These are phyloP conservation scores for Phania funesta DNA, from an alignment of 2,888 invertebrate genomes.

Conservation along the genomic window DNA sequence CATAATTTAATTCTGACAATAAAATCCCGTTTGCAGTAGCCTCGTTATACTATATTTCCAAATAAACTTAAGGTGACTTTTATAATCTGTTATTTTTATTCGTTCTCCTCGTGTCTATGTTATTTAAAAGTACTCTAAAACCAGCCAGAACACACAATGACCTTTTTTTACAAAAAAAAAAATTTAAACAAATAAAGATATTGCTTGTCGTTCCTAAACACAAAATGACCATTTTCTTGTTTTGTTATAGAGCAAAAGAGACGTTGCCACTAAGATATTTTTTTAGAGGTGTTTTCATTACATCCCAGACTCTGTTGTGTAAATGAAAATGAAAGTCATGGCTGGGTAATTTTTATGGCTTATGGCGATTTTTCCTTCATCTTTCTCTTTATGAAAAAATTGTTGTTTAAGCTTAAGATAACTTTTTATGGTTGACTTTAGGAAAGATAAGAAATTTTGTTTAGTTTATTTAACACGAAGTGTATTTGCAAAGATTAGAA, in stretches of 20 bases:
- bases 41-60: background rate
- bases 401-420: constrained; percentile 2
- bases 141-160: constrained; percentile 17
- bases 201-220: background rate
- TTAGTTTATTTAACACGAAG: background rate
- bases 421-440: constrained; percentile 14
- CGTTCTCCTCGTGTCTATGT: constrained; percentile 11
- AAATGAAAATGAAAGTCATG: constrained; percentile 57
- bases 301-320: background rate
- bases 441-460: constrained; percentile 1
- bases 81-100: constrained; percentile 32
- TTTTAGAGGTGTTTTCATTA: constrained; percentile 25
- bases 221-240: constrained; percentile 35
- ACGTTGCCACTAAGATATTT: constrained; percentile 31
- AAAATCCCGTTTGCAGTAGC: background rate
- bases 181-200: background rate
- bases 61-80: constrained; percentile 33
- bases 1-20: background rate
- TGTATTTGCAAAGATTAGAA: background rate
- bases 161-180: background rate
- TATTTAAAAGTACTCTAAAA: constrained; percentile 12
- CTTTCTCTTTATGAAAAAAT: constrained; percentile 35
- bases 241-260: too few species aligned
- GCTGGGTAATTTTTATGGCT: constrained; percentile 29
- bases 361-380: background rate